Evolutionary conservation across 2,113 vertebrate genomes (phyloP).

Genomic region (Urocynchramus pylzowi): DNA sequence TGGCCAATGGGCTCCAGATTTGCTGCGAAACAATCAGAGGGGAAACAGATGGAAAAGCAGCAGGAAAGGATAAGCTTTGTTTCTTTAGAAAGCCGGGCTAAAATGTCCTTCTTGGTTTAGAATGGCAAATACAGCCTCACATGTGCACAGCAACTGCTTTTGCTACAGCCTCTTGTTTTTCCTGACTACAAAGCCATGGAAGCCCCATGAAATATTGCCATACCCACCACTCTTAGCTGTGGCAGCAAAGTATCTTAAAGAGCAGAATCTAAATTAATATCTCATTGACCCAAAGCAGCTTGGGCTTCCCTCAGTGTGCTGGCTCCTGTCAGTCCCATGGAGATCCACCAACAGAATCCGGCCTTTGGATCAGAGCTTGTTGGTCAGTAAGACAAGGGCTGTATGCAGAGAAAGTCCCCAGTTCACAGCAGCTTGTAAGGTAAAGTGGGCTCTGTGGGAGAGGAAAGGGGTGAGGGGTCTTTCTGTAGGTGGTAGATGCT

Average conservation of each 20-base stretch:
- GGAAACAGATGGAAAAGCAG: slow-evolving; percentile 22
- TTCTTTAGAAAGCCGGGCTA: not conserved
- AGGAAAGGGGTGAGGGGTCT: not conserved
- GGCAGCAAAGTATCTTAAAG: not conserved
- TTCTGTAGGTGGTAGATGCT: not conserved
- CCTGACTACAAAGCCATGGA: not conserved
- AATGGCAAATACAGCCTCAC: not conserved
- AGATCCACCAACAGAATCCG: not conserved
- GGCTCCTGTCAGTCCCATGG: not conserved
- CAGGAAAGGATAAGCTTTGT: not conserved
- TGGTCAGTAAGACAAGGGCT: not conserved
- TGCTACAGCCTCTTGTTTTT: not conserved
- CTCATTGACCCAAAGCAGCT: not conserved
- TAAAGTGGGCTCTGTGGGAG: not conserved
- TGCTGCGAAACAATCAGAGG: not conserved
- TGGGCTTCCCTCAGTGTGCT: not conserved
- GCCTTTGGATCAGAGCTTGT: not conserved
- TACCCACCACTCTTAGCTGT: not conserved
- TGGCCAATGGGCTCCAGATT: not conserved
- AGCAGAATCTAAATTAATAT: not conserved
- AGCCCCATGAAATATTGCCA: not conserved
- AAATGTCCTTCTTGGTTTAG: not conserved
- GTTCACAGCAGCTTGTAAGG: not conserved
- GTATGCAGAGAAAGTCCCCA: not conserved
- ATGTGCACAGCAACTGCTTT: not conserved